Conservation (phyloP, 2,888 invertebrate species). For the Ashinkailepas kermadecensis region DNA sequence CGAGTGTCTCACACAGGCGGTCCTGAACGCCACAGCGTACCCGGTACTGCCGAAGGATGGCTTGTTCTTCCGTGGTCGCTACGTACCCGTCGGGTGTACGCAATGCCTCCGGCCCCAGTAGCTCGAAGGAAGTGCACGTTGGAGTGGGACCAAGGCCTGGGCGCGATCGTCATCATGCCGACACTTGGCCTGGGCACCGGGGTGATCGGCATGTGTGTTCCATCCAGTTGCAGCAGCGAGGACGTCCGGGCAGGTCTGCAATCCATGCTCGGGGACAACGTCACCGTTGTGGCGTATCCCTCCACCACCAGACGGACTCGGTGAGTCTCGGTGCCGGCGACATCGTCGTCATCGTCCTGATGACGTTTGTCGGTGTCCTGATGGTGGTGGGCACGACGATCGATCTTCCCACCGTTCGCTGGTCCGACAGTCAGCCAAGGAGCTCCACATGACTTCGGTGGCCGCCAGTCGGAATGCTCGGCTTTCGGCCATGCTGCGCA, state of each 20-base stretch:
- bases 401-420: neutral
- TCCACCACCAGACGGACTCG: neutral
- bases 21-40: neutral
- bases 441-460: neutral
- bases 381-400: neutral
- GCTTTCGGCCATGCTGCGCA: neutral
- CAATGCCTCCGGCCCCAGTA: no score
- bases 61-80: neutral
- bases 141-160: no score
- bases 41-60: neutral
- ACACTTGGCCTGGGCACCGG: neutral
- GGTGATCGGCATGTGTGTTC: neutral
- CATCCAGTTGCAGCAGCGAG: neutral
- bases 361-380: neutral
- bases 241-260: neutral
- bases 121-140: no score
- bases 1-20: slow-evolving; percentile 22
- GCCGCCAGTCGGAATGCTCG: neutral
- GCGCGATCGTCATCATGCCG: neutral
- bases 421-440: neutral
- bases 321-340: neutral
- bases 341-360: neutral
- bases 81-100: neutral
- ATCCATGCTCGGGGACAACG: neutral
- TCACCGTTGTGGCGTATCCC: neutral